Conservation (phyloP, 2,797 vertebrate genomes). For the Amblyraja radiata region DNA sequence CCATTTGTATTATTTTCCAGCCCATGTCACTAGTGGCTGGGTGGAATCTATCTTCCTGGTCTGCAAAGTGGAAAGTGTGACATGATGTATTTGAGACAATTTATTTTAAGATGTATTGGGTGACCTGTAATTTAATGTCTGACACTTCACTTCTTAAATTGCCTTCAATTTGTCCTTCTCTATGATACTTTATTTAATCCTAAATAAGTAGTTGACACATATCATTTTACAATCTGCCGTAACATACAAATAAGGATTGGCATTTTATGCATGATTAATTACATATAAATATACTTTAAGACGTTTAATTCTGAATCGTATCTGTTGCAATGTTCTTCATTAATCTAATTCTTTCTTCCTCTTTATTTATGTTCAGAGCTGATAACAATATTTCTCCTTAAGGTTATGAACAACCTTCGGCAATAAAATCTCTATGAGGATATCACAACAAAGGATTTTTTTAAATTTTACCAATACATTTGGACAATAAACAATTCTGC, state of each 20-base stretch:
- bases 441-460: not conserved
- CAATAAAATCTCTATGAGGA: not conserved
- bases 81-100: not conserved
- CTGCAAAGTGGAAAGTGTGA: not conserved
- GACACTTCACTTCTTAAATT: not conserved
- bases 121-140: not conserved
- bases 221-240: not conserved
- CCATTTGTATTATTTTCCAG: not conserved
- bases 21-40: not conserved
- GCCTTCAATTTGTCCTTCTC: not conserved
- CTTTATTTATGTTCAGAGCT: not conserved
- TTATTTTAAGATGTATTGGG: constrained; percentile 4
- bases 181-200: not conserved
- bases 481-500: not conserved
- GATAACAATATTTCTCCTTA: not conserved
- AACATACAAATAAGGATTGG: not conserved
- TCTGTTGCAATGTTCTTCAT: not conserved
- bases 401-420: not conserved
- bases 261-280: not conserved
- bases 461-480: not conserved
- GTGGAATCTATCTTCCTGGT: not conserved
- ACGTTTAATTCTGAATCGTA: not conserved
- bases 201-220: not conserved
- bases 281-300: not conserved
- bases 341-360: not conserved